Conservation (phyloP, 2,113 vertebrate species). For the Chaetodon auriga region DNA sequence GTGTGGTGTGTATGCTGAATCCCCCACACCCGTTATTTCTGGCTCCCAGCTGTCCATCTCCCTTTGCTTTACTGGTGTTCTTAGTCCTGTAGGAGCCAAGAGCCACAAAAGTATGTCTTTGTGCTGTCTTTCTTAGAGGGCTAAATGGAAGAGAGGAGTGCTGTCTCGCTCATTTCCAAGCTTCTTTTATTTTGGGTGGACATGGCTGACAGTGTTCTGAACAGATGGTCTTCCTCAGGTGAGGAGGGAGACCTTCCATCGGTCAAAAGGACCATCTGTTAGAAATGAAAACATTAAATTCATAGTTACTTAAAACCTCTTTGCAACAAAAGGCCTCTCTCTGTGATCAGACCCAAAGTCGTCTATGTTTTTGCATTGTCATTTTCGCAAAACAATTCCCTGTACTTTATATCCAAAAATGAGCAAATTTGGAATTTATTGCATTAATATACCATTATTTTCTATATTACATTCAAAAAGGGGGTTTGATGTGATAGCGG, state of each 20-base stretch:
- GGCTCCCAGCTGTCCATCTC: constrained; percentile 32
- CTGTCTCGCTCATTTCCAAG: not conserved
- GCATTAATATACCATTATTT: not conserved
- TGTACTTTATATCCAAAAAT: not conserved
- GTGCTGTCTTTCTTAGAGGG: not conserved
- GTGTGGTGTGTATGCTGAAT: constrained; percentile 17
- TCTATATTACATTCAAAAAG: not conserved
- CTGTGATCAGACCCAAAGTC: not conserved
- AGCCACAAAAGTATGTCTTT: constrained; percentile 1
- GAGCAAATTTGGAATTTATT: not conserved
- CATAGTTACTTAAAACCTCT: not conserved
- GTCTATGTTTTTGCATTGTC: not conserved
- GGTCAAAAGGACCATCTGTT: constrained; percentile 3
- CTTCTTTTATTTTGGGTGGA: not conserved
- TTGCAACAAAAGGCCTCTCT: not conserved
- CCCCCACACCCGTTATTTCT: constrained; percentile 33
- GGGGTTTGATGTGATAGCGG: not conserved
- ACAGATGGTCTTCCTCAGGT: constrained; percentile 9
- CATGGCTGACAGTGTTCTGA: not conserved
- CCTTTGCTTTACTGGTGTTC: constrained; percentile 18
- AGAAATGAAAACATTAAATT: not conserved
- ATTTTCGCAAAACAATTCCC: not conserved
- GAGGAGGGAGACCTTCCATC: not conserved
- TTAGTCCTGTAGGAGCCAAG: not conserved
- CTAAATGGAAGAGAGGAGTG: not conserved